A percentile compares a stretch with the other conserved stretches of the same genome.
Conservation (phyloP, 2,797 vertebrate species). For the Nannoperca australis region DNA sequence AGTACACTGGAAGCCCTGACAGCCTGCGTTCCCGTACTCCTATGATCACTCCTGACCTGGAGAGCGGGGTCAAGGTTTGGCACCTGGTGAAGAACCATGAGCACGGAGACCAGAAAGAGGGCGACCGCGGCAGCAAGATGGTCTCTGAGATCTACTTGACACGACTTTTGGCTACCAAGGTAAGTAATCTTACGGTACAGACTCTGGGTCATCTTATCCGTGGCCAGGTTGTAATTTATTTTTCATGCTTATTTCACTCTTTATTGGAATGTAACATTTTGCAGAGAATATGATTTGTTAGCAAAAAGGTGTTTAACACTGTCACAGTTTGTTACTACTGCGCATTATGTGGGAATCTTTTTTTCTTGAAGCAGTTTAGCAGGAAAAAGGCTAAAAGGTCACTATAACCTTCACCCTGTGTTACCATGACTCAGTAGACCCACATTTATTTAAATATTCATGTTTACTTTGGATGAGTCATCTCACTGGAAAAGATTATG, state of each 20-base stretch:
- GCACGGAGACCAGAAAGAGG: constrained; percentile 98
- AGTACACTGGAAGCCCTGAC: constrained; percentile 97
- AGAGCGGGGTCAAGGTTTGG: constrained; percentile 98
- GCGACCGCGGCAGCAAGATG: constrained; percentile 98
- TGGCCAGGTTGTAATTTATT: not conserved
- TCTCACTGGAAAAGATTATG: constrained; percentile 72
- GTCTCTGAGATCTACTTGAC: constrained; percentile 99
- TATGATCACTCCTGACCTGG: constrained; percentile 98
- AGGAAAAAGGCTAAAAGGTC: constrained; percentile 62
- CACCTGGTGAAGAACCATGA: constrained; percentile 99
- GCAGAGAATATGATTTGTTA: not conserved
- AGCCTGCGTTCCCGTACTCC: constrained; percentile 96
- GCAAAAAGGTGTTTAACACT: not conserved
- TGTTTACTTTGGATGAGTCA: constrained; percentile 70
- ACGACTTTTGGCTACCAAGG: constrained; percentile 96
- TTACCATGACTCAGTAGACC: constrained; percentile 50
- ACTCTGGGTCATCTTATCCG: too few relatives aligned
- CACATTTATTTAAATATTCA: constrained; percentile 62
- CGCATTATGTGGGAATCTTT: not conserved
- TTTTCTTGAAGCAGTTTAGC: constrained; percentile 28
- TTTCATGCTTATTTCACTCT: not conserved
- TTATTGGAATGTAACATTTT: constrained; percentile 5
- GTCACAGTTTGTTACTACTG: not conserved
- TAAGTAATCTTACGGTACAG: constrained; percentile 59
- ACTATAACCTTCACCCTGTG: constrained; percentile 35